Base-by-base conservation (phyloP, 2,888 invertebrate genomes). In the Theodoxus fluviatilis region DNA sequence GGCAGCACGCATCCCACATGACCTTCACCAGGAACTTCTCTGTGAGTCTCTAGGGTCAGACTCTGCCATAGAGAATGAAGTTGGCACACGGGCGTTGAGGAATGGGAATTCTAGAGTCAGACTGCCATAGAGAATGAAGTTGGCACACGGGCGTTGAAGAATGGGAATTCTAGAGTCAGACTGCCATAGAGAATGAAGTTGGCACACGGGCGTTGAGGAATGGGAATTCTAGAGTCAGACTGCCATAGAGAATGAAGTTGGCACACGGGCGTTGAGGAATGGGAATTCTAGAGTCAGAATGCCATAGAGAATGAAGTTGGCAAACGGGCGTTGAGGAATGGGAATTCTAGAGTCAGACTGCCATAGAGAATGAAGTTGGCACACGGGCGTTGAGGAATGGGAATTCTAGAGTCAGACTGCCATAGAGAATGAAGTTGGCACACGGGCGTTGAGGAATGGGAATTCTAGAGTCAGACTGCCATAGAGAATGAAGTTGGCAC, bases 1-100 rank as follows among this genome's bases (percentile, higher is more conserved):
- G 49, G 84, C 86, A 28, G 84, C 84, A 70, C 70, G 77, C 15
- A 75, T 80, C 6, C 76, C 81, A 35, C 78, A 79, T 3, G 76
- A 85, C 70, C 72, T 86, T 18, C 82, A 83, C 65, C 69, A 76
- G 25, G 78, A 68, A 59, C 31, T 71, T 15, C 37, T 74, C 12
- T 72, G 74, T 74, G 69, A 55, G 64, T 59, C 33, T n/a, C 9
- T 15, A 7, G 7, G 43, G 25, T 47, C n/a, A 33, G n/a, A n/a
- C n/a, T n/a, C n/a, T 18, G 43, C 1, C 12, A 15, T 1, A 43
- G 43, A 43, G 18, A 43, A 15, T 43, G 12, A 43, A 12, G 15
- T 15, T 12, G 43, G 15, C 18, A 18, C 1, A 43, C 18, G 43
- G 15, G n/a, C n/a, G 38, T 31, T 49, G 43, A 43, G 18, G 43